phyloP scores from a whole-genome alignment of 1,140 invertebrate genomes.

The Drosophila nasuta region DNA sequence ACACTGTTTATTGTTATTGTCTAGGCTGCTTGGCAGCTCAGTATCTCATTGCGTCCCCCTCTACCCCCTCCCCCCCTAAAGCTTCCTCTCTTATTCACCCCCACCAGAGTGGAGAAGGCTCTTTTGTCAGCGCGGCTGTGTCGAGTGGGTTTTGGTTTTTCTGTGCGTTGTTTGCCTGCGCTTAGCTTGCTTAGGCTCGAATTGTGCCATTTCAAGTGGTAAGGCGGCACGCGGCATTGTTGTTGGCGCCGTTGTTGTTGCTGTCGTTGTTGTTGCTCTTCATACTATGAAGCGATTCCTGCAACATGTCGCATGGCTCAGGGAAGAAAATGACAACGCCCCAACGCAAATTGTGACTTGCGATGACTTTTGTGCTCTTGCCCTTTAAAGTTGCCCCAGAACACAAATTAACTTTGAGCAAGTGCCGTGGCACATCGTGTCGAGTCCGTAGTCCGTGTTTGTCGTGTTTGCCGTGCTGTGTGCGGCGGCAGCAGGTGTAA shows the following conservation, averaged over 20 bases:
- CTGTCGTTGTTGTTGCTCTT: background rate
- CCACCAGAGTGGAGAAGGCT: background rate
- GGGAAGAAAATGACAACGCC: conserved; percentile 12
- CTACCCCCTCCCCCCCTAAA: too few relatives aligned
- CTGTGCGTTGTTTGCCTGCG: conserved; percentile 25
- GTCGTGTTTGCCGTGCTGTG: too few relatives aligned
- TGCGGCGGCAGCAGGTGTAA: conserved; percentile 59
- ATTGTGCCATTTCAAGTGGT: conserved; percentile 37
- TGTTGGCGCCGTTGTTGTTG: background rate
- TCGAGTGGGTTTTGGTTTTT: conserved; percentile 12
- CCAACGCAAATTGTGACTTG: conserved; percentile 9
- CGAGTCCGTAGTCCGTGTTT: too few relatives aligned
- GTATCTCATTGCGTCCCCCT: conserved; percentile 15
- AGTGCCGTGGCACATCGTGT: conserved; percentile 19
- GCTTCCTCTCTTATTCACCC: background rate
- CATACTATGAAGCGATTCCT: conserved; percentile 60
- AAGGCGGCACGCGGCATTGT: conserved; percentile 53
- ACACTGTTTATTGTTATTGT: conserved; percentile 65
- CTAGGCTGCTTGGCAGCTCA: conserved; percentile 20
- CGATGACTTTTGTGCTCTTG: conserved; percentile 13
- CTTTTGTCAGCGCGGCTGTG: conserved; percentile 59
- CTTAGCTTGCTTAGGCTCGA: conserved; percentile 40
- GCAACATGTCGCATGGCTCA: conserved; percentile 62
- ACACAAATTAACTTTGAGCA: conserved; percentile 56
- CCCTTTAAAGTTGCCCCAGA: conserved; percentile 66